phyloP scores from a whole-genome alignment of 2,113 vertebrate species.

The Leptobrachium leishanense region DNA sequence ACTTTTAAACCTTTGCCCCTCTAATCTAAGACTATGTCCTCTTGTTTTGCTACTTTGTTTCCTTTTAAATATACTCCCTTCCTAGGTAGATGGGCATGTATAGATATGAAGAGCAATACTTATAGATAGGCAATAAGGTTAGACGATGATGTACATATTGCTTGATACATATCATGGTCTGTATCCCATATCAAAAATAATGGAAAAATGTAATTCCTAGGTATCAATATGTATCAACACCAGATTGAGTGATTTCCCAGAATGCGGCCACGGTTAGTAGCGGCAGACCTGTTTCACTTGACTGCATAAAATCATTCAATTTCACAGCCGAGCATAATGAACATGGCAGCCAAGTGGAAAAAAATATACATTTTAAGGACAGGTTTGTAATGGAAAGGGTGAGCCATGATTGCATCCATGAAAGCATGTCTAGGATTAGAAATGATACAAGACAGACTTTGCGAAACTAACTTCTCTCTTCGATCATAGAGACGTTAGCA shows the following conservation, averaged over 20 bases:
- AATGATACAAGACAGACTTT: neutral
- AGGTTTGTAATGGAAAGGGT: neutral
- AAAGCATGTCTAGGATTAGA: neutral
- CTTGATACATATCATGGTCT: too few species aligned
- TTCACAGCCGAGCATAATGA: neutral
- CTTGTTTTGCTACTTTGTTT: too few species aligned
- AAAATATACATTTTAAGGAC: neutral
- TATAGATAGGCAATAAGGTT: too few species aligned
- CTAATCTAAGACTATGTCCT: too few species aligned
- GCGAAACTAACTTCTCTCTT: neutral
- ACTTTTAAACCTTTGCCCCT: too few species aligned
- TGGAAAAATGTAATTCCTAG: neutral
- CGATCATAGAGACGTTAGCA: neutral
- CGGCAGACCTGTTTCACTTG: neutral
- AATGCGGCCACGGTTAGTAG: neutral
- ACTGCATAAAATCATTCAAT: neutral
- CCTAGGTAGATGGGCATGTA: too few species aligned
- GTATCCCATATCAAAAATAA: too few species aligned
- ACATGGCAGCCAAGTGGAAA: neutral
- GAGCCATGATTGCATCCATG: neutral
- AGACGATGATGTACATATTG: too few species aligned
- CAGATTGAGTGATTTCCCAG: neutral
- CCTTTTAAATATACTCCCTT: too few species aligned
- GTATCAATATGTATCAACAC: neutral
- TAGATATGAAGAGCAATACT: too few species aligned